Evolutionary conservation across 2,888 invertebrate genomes (phyloP), one percentile per base, ranked within the genome.

Genomic region (Synanthedon myopaeformis): DNA sequence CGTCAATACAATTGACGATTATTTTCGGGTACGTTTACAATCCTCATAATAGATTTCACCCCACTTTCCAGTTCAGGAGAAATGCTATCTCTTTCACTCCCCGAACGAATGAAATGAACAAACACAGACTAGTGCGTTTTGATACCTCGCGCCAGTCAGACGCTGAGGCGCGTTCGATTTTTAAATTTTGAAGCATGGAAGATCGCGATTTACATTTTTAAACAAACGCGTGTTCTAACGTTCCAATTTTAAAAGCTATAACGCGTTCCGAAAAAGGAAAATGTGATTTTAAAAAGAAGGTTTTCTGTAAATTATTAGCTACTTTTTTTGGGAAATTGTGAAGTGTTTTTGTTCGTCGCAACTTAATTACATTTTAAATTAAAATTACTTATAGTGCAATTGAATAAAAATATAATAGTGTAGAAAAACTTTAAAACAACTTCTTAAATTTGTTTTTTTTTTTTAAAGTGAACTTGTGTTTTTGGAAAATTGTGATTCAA

Each of bases 31-130:
- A 19, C 49, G 23, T 54, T 66, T 66, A 70, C 69, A 70, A 71
- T 65, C 72, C 69, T 59, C 63, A 65, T 74, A 77, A n/a, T 77
- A 75, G 75, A 78, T 77, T 77, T 72, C 76, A 64, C 66, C 72
- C 71, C 67, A 64, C 69, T 58, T 63, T 53, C 42, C 45, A 12
- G 49, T 53, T 53, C 52, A 61, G 57, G 51, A 61, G 58, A 67
- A 63, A 64, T 59, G 62, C 60, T 62, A 64, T 76, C 75, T 70
- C 76, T 57, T 61, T 79, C 69, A 53, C 72, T 60, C 72, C 55
- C 57, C 62, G 62, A 59, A 64, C 64, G 54, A 60, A 59, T 63
- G 62, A 59, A 65, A n/a, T 65, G 54, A 60, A 59, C 64, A 62
- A 63, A 65, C 62, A 70, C 69, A 69, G 23, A 23, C 69, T 75